Percentiles rank a stretch among this genome's conserved stretches.
Evolutionary conservation across 2,888 invertebrate species (phyloP).

Genomic region (Tortricodes alternella): DNA sequence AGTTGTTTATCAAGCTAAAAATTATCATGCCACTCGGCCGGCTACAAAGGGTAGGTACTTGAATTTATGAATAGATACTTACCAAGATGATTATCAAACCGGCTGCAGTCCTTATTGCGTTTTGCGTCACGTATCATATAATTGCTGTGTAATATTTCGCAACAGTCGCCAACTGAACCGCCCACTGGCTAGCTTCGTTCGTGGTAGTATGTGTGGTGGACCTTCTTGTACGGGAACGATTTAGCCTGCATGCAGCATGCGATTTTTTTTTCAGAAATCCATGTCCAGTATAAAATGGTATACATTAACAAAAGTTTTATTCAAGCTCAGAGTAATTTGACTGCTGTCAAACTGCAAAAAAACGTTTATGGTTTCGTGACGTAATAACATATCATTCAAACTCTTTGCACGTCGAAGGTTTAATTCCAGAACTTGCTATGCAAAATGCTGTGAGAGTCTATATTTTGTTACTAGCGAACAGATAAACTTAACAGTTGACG

Average conservation of each 20-base stretch:
- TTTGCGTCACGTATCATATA: conserved; percentile 54
- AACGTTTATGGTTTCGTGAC: conserved; percentile 14
- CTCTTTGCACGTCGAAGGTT: conserved; percentile 30
- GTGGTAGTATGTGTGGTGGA: conserved; percentile 38
- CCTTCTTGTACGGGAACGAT: conserved; percentile 13
- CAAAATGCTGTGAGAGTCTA: too few relatives aligned
- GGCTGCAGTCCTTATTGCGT: conserved; percentile 44
- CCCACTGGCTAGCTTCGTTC: conserved; percentile 45
- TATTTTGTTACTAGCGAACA: not conserved
- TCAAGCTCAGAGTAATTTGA: conserved; percentile 7
- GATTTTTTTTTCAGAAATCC: conserved; percentile 29
- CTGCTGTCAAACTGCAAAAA: conserved; percentile 28
- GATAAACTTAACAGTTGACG: not conserved
- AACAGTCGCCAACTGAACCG: conserved; percentile 47
- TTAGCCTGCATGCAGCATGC: not conserved
- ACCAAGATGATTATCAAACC: conserved; percentile 31
- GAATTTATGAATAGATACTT: conserved; percentile 39
- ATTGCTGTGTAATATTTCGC: conserved; percentile 58
- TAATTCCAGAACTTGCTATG: not conserved
- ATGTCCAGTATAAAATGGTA: not conserved
- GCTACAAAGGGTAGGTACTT: conserved; percentile 38
- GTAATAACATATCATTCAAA: conserved; percentile 36
- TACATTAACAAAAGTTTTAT: not conserved
- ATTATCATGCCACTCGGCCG: conserved; percentile 39
- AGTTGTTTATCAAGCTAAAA: conserved; percentile 37